phyloP scores from a whole-genome alignment of 2,113 vertebrate genomes.

The Tychaedon coryphoeus region DNA sequence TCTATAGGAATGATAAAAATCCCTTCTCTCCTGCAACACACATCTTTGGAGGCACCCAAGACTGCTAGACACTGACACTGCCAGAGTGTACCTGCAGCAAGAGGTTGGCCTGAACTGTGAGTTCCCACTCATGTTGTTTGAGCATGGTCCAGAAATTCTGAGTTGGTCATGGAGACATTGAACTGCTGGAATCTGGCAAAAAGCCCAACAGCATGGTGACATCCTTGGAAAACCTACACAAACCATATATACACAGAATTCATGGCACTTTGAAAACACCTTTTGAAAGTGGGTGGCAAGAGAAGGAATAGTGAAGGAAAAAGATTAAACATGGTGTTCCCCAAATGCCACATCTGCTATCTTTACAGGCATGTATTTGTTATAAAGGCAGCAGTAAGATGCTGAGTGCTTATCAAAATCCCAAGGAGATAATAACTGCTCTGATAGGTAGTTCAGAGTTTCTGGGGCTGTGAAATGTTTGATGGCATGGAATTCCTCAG shows the following conservation, averaged over 20 bases:
- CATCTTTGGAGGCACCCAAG: not conserved
- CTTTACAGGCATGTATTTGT: not conserved
- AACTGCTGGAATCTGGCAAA: not conserved
- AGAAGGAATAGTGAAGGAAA: not conserved
- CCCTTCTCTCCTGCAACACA: not conserved
- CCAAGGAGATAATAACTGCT: not conserved
- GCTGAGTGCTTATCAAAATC: not conserved
- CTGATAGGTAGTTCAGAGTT: not conserved
- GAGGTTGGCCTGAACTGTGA: not conserved
- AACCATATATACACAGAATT: not conserved
- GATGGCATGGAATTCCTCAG: not conserved
- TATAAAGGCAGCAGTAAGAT: not conserved
- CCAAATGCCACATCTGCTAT: not conserved
- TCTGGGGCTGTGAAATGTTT: not conserved
- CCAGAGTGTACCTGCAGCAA: not conserved
- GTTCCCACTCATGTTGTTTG: accelerated
- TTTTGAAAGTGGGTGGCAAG: not conserved
- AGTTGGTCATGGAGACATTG: accelerated
- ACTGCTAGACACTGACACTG: accelerated
- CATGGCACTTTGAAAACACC: not conserved
- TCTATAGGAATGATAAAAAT: not conserved
- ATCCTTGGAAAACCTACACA: not conserved
- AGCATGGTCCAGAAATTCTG: not conserved
- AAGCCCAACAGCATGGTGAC: not conserved
- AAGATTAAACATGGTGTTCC: not conserved